These are phyloP conservation scores for Rhinoptilus africanus DNA, from an alignment of 2,113 vertebrate genomes.

Conservation along the genomic window DNA sequence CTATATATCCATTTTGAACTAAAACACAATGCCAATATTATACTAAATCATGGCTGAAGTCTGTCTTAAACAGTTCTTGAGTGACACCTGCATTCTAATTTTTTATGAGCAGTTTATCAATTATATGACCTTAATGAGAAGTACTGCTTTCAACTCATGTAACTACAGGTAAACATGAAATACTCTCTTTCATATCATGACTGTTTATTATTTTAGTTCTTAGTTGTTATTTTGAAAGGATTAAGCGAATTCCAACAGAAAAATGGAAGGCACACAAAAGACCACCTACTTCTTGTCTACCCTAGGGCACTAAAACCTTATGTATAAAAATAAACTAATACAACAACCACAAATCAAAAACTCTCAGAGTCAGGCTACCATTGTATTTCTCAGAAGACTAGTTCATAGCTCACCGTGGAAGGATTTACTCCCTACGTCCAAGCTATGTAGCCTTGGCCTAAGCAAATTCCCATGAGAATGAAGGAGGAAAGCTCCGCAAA, in stretches of 20 bases:
- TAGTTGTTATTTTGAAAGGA: background rate
- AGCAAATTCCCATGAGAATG: background rate
- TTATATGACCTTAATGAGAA: constrained; percentile 1
- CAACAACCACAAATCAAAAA: background rate
- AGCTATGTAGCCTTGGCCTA: background rate
- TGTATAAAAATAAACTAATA: background rate
- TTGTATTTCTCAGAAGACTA: background rate
- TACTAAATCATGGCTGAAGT: constrained; percentile 11
- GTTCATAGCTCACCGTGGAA: background rate
- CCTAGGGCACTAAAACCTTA: background rate
- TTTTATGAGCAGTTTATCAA: background rate
- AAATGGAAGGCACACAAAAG: background rate
- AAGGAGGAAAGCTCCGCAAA: background rate
- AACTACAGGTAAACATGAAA: background rate
- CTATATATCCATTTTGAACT: constrained; percentile 53
- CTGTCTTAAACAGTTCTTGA: constrained; percentile 26
- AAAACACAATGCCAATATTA: constrained; percentile 26
- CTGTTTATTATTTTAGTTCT: background rate
- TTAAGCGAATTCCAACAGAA: background rate
- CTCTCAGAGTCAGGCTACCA: background rate
- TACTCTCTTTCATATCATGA: background rate
- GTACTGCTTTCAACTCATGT: background rate
- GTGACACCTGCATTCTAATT: constrained; percentile 9
- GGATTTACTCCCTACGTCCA: background rate
- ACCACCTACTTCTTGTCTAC: background rate